Base-by-base conservation (phyloP, 2,113 vertebrate species). In the Peromyscus leucopus region DNA sequence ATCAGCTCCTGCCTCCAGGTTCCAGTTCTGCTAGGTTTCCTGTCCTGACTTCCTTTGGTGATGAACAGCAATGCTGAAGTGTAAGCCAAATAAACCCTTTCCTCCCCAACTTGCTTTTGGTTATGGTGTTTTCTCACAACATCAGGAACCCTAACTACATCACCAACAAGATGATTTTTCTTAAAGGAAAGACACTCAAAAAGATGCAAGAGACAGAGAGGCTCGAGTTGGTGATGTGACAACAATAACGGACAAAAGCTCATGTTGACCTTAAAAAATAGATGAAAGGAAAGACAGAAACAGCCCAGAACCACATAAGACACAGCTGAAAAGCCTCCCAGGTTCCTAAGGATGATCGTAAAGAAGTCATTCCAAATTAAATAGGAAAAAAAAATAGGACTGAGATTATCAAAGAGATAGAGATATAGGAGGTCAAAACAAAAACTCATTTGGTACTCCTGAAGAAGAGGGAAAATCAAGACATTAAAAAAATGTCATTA, bases 401-500 rank as follows among this genome's bases (percentile, higher is more conserved):
- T 84, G 65, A n/a, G 74, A 59, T 69, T 59, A 93, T 67, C 82
- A 72, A 75, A 63, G 55, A 89, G 82, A 65, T 63, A 72, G 7
- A 89, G 55, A 74, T 75, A 19, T 63, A 86, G 15, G 26, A 76
- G 67, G 36, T 33, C 24, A 69, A 83, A 69, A 83, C 33, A 83
- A 84, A 42, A 84, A 42, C 1, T 10, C 42, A 83, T 67, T 57
- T 57, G 13, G 22, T 31, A 10, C 75, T 63, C 33, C 46, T 75
- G 67, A 51, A 95, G 36, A 84, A 93, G 22, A 46, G 59, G 48
- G 11, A 51, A 84, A 57, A 55, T 51, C 55, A 42, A 88, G 13
- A 63, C 46, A 76, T n/a, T 76, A 71, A 59, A n/a, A 89, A 82
- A 75, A 75, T 91, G 42, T 75, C n/a, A 90, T 89, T 57, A 82